Evolutionary conservation across 2,797 vertebrate genomes (phyloP).

Genomic region (Pipistrellus nathusii): DNA sequence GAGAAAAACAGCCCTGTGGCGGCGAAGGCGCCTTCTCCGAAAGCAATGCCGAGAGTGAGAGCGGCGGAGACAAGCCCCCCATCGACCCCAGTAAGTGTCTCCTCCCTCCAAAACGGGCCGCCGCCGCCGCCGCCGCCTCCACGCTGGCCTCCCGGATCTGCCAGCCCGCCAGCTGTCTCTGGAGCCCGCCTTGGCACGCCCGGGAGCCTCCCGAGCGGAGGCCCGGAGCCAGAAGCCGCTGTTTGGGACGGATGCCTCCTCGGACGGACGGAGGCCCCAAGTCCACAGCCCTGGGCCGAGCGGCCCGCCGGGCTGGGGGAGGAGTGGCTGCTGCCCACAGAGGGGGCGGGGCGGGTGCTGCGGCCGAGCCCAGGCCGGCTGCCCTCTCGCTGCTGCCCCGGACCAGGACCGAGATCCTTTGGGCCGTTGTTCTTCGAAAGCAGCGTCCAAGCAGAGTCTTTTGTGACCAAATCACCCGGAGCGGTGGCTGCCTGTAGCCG

Average conservation of each 20-base stretch:
- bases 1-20: slow-evolving; percentile 89
- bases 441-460: slow-evolving; percentile 48
- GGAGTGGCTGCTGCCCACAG: slow-evolving; percentile 63
- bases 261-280: slow-evolving; percentile 52
- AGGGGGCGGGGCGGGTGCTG: slow-evolving; percentile 73
- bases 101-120: slow-evolving; percentile 12
- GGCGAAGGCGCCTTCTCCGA: slow-evolving; percentile 91
- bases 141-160: slow-evolving; percentile 79
- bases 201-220: slow-evolving; percentile 43
- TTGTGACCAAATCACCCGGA: slow-evolving; percentile 7
- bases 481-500: neutral
- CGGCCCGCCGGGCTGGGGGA: slow-evolving; percentile 47
- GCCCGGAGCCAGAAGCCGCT: slow-evolving; percentile 56
- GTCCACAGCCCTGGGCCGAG: slow-evolving; percentile 41
- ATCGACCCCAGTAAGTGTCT: slow-evolving; percentile 94
- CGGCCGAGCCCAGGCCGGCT: neutral
- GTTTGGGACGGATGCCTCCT: slow-evolving; percentile 24
- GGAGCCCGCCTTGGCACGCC: slow-evolving; percentile 38
- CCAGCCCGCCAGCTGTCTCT: slow-evolving; percentile 22
- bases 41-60: slow-evolving; percentile 90
- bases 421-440: slow-evolving; percentile 78
- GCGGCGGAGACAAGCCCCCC: slow-evolving; percentile 90
- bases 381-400: slow-evolving; percentile 34
- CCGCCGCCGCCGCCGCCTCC: slow-evolving; percentile 68
- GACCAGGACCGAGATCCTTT: slow-evolving; percentile 53